These are phyloP conservation scores for Piscicola geometra DNA, from an alignment of 2,888 invertebrate species.

Conservation along the genomic window DNA sequence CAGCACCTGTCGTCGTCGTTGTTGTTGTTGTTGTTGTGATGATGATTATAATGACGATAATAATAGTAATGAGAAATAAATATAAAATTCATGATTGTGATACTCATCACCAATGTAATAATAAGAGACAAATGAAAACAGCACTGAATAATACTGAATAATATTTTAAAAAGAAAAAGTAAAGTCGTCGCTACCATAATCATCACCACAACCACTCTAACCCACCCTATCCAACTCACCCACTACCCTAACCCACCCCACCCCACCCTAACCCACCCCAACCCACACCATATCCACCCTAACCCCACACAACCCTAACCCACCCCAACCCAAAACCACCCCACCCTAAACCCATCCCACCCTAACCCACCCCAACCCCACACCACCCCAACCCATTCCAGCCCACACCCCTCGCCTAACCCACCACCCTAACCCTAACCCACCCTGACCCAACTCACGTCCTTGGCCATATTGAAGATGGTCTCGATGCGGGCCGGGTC, in stretches of 20 bases:
- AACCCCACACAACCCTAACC: neutral
- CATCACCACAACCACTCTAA: too few relatives aligned
- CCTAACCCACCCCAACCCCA: too few relatives aligned
- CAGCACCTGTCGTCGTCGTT: slow-evolving; percentile 25
- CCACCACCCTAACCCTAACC: neutral
- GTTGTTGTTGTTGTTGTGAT: neutral
- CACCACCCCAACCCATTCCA: too few relatives aligned
- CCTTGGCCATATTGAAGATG: slow-evolving; percentile 90
- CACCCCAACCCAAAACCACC: neutral
- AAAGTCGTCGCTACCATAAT: too few relatives aligned
- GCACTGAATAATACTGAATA: too few relatives aligned
- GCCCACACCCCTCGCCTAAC: too few relatives aligned
- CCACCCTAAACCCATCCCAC: neutral
- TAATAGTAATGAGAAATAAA: neutral
- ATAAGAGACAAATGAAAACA: too few relatives aligned
- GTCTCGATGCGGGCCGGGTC: slow-evolving; percentile 82
- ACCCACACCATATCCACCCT: neutral
- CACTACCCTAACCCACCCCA: too few relatives aligned
- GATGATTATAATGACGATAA: too few relatives aligned
- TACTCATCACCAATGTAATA: too few relatives aligned
- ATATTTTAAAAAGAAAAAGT: too few relatives aligned
- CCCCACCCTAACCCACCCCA: neutral
- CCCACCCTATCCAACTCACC: too few relatives aligned
- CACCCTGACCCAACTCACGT: slow-evolving; percentile 58
- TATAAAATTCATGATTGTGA: neutral